phyloP scores from a whole-genome alignment of 1,140 invertebrate species.

The Aporrectodea caliginosa region DNA sequence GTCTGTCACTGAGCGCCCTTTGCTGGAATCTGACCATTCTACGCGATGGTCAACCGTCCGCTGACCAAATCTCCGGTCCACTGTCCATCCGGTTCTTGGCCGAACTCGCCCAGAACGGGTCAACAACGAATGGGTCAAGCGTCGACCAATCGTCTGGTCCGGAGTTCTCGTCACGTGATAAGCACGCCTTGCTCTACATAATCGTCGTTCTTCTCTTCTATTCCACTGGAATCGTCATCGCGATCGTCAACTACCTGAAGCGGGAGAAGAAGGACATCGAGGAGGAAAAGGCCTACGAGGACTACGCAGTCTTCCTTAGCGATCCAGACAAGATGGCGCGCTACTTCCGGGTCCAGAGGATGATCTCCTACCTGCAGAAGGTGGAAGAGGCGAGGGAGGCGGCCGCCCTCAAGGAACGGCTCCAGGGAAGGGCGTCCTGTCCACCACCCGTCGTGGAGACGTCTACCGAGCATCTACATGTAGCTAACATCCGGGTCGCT shows the following conservation, averaged over 20 bases:
- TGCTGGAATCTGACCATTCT: neutral
- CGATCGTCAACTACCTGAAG: conserved; percentile 48
- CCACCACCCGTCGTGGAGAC: too few species aligned
- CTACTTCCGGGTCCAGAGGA: conserved; percentile 34
- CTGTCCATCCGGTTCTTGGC: too few species aligned
- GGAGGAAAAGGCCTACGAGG: conserved; percentile 46
- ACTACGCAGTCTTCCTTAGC: conserved; percentile 38
- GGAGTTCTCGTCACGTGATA: conserved; percentile 28
- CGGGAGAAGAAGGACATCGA: conserved; percentile 45
- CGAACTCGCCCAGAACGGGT: too few species aligned
- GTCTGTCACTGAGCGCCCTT: neutral
- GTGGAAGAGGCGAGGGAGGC: neutral
- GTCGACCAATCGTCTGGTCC: neutral
- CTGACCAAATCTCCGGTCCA: neutral
- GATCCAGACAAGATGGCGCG: conserved; percentile 36
- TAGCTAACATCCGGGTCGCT: neutral
- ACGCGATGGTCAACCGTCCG: neutral
- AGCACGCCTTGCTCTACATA: conserved; percentile 47
- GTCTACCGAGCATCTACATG: neutral
- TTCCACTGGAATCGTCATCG: conserved; percentile 47
- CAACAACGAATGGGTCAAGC: neutral
- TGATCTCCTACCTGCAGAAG: neutral
- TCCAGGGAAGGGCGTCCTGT: neutral
- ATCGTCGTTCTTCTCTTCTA: conserved; percentile 49
- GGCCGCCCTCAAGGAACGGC: neutral